Conservation (phyloP, 1,140 invertebrate species). For the Diachasmimorpha longicaudata region DNA sequence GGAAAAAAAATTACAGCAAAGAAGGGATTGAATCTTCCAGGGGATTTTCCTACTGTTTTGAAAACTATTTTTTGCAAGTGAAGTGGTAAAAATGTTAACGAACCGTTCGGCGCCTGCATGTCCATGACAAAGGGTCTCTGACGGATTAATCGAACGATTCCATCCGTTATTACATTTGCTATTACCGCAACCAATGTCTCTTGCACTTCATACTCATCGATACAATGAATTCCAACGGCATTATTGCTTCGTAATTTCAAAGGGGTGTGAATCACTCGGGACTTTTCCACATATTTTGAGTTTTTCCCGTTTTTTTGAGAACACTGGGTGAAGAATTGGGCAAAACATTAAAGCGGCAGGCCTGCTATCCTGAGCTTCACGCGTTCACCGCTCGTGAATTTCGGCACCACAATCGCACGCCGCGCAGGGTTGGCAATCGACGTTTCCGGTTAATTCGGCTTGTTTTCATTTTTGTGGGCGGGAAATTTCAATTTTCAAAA, state of each 20-base stretch:
- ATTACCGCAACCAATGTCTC: slow-evolving; percentile 48
- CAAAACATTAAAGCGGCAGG: slow-evolving; percentile 44
- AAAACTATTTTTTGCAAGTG: not conserved
- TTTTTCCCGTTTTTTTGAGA: not conserved
- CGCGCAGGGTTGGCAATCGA: no score
- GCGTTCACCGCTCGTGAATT: slow-evolving; percentile 19
- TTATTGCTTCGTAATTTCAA: slow-evolving; percentile 16
- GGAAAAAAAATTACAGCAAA: slow-evolving; percentile 24
- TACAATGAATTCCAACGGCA: slow-evolving; percentile 29
- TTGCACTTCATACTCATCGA: slow-evolving; percentile 38
- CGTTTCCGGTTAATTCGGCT: not conserved
- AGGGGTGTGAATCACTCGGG: not conserved
- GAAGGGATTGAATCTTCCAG: not conserved
- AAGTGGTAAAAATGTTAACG: slow-evolving; percentile 37
- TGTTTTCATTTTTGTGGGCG: not conserved
- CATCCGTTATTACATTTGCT: slow-evolving; percentile 39
- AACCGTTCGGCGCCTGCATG: slow-evolving; percentile 63
- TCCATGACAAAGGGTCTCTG: slow-evolving; percentile 48
- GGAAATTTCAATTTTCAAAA: not conserved
- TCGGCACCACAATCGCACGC: no score
- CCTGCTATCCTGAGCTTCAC: slow-evolving; percentile 10
- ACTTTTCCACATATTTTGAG: slow-evolving; percentile 31
- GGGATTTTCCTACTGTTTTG: no score
- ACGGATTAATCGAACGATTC: slow-evolving; percentile 12
- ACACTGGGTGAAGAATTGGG: slow-evolving; percentile 36